These are phyloP conservation scores for Taxidea taxus DNA, from an alignment of 2,113 vertebrate species.

Conservation along the genomic window DNA sequence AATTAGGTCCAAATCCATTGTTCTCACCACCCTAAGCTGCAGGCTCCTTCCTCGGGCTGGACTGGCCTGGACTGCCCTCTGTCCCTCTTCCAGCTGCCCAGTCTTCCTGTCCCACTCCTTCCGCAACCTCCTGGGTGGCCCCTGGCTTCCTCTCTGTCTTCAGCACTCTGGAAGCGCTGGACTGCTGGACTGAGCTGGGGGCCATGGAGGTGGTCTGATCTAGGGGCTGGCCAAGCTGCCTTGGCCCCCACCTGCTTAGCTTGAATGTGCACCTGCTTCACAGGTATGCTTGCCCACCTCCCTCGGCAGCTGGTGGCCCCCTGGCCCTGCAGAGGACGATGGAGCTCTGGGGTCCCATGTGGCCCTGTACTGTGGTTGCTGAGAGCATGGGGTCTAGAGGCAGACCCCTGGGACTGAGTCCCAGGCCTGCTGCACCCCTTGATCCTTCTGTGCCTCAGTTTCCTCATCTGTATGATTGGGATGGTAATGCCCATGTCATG, in stretches of 20 bases:
- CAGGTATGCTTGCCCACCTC: too few species aligned
- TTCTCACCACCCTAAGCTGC: neutral
- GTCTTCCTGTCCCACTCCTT: neutral
- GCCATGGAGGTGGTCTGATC: neutral
- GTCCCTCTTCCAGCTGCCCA: neutral
- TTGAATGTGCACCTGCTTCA: neutral
- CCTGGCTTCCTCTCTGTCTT: neutral
- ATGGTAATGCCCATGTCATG: accelerated
- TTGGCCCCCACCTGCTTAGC: neutral
- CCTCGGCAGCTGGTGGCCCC: neutral
- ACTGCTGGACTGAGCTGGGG: neutral
- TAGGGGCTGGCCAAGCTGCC: neutral
- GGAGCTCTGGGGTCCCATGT: neutral
- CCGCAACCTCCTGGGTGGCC: neutral
- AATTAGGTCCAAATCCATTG: accelerated
- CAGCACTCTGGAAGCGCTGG: neutral
- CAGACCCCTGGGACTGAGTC: neutral
- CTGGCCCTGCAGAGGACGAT: neutral
- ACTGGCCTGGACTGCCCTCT: neutral
- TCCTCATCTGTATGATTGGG: neutral
- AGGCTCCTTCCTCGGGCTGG: neutral
- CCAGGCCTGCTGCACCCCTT: neutral
- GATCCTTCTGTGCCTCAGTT: neutral
- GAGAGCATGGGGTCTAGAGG: neutral
- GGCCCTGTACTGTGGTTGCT: neutral